phyloP scores from a whole-genome alignment of 2,797 vertebrate genomes.

The Lerista edwardsae region DNA sequence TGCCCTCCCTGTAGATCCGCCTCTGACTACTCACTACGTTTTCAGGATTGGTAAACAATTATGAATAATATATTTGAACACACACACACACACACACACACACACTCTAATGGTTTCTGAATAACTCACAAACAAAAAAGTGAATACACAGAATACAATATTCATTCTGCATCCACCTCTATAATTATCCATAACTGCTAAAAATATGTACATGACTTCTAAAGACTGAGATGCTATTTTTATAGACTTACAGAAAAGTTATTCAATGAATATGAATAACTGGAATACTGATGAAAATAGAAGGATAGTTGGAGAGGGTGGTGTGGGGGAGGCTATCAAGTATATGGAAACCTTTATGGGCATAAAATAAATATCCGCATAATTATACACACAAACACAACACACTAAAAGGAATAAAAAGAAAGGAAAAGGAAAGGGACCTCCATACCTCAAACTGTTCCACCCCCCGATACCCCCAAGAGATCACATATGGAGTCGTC shows the following conservation, averaged over 20 bases:
- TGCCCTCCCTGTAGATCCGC: too few relatives aligned
- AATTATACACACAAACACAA: too few relatives aligned
- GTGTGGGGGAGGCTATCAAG: background rate
- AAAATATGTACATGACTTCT: slow-evolving; percentile 7
- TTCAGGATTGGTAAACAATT: background rate
- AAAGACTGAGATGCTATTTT: slow-evolving; percentile 19
- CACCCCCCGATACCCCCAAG: too few relatives aligned
- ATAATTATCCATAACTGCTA: slow-evolving; percentile 32
- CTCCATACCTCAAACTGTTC: too few relatives aligned
- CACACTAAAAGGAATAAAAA: too few relatives aligned
- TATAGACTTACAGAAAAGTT: background rate
- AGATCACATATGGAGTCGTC: too few relatives aligned
- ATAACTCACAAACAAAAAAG: slow-evolving; percentile 32
- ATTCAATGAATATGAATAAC: background rate
- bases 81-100: background rate
- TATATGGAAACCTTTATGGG: too few relatives aligned
- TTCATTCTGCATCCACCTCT: slow-evolving; percentile 22
- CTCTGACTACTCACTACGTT: background rate
- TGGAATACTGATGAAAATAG: background rate
- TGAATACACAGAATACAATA: slow-evolving; percentile 16
- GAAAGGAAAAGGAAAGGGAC: too few relatives aligned
- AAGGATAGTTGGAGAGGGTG: background rate
- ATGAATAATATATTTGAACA: slow-evolving; percentile 7
- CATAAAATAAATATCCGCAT: too few relatives aligned
- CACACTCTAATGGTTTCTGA: background rate